phyloP scores from a whole-genome alignment of 2,888 invertebrate species.

The Arrhopalites spinosus region DNA sequence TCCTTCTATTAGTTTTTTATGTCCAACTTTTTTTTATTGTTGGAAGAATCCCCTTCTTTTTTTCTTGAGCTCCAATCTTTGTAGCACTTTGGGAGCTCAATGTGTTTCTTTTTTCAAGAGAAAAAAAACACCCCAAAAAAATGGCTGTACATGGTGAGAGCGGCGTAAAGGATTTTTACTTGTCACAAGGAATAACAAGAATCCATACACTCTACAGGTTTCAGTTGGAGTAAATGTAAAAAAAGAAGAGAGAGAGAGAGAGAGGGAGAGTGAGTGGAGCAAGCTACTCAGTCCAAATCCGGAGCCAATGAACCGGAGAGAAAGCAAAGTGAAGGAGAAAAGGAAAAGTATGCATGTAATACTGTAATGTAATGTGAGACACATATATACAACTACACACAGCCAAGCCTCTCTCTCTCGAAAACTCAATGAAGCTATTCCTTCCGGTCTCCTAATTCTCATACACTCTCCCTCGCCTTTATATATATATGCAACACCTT shows the following conservation, averaged over 20 bases:
- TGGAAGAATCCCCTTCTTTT: no score
- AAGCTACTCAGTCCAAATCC: no score
- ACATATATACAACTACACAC: background rate
- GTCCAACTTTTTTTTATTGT: no score
- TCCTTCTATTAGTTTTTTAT: no score
- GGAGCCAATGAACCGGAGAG: background rate
- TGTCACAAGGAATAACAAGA: no score
- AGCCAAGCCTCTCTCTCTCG: background rate
- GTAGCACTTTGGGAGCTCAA: no score
- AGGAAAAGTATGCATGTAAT: background rate
- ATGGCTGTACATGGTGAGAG: conserved; percentile 8
- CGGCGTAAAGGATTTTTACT: no score
- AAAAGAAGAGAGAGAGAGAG: conserved; percentile 1
- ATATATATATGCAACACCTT: background rate
- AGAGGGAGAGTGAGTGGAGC: background rate
- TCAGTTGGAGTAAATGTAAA: conserved; percentile 1
- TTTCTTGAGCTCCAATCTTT: no score
- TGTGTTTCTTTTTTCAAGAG: no score
- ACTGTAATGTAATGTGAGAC: background rate
- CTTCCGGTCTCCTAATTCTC: no score
- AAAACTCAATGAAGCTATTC: background rate
- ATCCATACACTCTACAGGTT: conserved; percentile 17
- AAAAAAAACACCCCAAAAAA: no score
- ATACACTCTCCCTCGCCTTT: background rate
- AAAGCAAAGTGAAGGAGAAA: background rate